Percentiles rank a stretch among this genome's conserved stretches.
Conservation (phyloP, 92 coral and sea anemone genomes). For the Zoanthus sansibaricus region DNA sequence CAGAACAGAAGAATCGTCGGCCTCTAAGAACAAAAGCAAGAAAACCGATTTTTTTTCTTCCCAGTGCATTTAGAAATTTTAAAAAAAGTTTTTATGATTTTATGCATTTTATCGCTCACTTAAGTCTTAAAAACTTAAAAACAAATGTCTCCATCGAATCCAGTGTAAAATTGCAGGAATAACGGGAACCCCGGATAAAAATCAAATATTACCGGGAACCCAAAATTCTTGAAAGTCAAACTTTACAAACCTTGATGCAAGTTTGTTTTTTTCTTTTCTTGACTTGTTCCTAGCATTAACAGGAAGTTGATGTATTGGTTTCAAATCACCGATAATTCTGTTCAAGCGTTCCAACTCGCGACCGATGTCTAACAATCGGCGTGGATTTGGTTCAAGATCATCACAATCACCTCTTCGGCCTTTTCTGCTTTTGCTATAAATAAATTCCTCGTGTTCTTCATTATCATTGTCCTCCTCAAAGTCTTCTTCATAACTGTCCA, state of each 20-base stretch:
- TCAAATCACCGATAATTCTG: conserved; percentile 86
- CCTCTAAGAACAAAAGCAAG: too few species aligned
- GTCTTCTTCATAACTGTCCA: conserved; percentile 89
- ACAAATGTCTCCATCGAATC: not conserved
- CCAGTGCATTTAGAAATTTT: too few species aligned
- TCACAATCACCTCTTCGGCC: conserved; percentile 95
- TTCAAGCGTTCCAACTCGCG: conserved; percentile 92
- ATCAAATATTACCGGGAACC: not conserved
- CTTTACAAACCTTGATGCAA: conserved; percentile 90
- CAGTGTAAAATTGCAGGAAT: not conserved
- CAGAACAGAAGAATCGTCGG: too few species aligned
- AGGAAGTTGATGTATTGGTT: conserved; percentile 95
- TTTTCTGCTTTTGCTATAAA: conserved; percentile 77
- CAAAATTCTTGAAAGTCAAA: not conserved
- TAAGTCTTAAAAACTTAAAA: not conserved
- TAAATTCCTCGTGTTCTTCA: conserved; percentile 71
- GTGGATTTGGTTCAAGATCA: conserved; percentile 96
- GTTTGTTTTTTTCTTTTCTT: conserved; percentile 98
- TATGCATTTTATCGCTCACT: too few species aligned
- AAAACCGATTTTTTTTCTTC: too few species aligned
- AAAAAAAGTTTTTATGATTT: too few species aligned
- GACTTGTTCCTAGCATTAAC: conserved; percentile 93
- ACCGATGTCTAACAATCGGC: conserved; percentile 88
- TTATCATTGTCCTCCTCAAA: conserved; percentile 80
- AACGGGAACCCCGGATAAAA: too few species aligned